Evolutionary conservation across 2,797 vertebrate species (phyloP).

Genomic region (Oreochromis grahami): DNA sequence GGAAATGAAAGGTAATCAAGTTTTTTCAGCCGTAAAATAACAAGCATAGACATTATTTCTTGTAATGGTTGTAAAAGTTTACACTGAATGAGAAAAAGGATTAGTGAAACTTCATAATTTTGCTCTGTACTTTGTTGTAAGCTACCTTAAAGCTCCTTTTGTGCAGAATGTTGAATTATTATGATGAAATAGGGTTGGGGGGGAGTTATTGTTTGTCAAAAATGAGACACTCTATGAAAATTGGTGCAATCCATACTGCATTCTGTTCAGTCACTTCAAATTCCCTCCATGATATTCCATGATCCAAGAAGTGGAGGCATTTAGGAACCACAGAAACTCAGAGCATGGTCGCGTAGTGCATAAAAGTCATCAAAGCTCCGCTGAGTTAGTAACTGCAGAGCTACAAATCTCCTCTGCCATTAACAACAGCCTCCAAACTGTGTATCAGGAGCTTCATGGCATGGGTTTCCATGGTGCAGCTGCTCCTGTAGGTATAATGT

Average conservation of each 20-base stretch:
- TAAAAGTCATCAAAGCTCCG: background rate
- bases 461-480: background rate
- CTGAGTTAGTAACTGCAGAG: background rate
- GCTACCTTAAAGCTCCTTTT: slow-evolving; percentile 3
- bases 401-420: background rate
- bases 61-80: slow-evolving; percentile 9
- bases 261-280: background rate
- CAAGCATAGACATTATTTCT: background rate
- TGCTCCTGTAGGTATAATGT: background rate
- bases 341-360: background rate
- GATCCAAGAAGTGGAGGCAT: background rate
- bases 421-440: background rate
- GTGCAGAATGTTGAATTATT: background rate
- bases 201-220: background rate
- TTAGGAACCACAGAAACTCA: background rate
- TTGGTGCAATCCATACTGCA: background rate
- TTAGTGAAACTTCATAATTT: slow-evolving; percentile 8
- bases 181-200: background rate
- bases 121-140: background rate
- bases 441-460: background rate
- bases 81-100: slow-evolving; percentile 12
- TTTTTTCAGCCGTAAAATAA: slow-evolving; percentile 35
- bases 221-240: background rate
- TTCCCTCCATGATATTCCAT: background rate
- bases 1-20: slow-evolving; percentile 48